Evolutionary conservation across 1,140 invertebrate genomes (phyloP), one percentile per base, ranked within the genome.

Genomic region (Ceratosolen fusciceps): DNA sequence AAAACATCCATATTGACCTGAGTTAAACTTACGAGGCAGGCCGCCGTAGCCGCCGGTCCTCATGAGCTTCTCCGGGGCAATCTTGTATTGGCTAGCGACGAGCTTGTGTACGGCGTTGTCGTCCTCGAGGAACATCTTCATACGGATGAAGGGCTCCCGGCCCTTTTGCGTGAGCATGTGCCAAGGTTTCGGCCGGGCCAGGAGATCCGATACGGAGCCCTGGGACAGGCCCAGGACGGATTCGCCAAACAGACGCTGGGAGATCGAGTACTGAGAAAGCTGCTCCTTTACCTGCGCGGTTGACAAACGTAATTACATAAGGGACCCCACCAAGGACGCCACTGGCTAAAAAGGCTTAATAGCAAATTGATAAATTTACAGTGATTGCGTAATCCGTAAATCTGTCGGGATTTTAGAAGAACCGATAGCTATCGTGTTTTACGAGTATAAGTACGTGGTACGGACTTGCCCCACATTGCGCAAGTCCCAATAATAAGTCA

Each of bases 71-170:
- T 99, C 97, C 10, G 97, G 97, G 2, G 97, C 97, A 56, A 98
- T 99, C 92, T 98, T 98, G 90, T 98, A 99, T 91, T 99, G 98
- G 74, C 96, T 98, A 68, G 97, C 97, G 4, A 99, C 97, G 79
- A 99, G 90, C 88, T 98, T 98, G 87, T 98, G 97, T 3, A 99
- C 97, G 4, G 98, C 97, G 85, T 99, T 98, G 81, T 98, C 96
- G 87, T 99, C 97, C 88, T 98, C 97, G 65, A 99, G 91, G 90
- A 99, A 99, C 95, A 99, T 97, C 89, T 98, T 98, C 98, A 99
- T 99, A 72, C 98, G 92, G 77, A 99, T 98, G 90, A 99, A 99
- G 1, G 98, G 98, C 86, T 99, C 98, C 31, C 97, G 93, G 0
- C 98, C 98, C 90, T 99, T 99, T 87, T 98, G 97, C 1, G 98